Base-by-base conservation (phyloP, 2,797 vertebrate species). In the Megaceryle alcyon region DNA sequence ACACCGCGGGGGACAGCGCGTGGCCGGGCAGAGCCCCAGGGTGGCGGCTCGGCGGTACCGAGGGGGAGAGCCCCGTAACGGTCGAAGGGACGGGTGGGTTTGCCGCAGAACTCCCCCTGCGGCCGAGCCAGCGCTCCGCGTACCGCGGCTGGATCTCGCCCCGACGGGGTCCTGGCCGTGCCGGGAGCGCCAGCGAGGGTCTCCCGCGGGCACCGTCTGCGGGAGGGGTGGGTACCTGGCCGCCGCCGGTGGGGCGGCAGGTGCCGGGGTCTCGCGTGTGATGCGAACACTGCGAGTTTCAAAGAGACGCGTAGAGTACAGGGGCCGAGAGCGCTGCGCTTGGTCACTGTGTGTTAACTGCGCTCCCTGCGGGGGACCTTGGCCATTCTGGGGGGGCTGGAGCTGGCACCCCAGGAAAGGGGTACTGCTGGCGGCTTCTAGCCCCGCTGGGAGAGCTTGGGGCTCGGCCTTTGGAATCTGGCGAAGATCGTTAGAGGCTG, bases 321-420 rank as follows among this genome's bases (percentile, higher is more conserved):
- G 35, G 35, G 72, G 10, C n/a, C 3, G 41, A 13, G 41, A 19
- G 61, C 25, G 28, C 69, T 5, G 43, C 1, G 61, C 56, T 35
- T 14, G 43, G 3, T 11, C 5, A 1, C 31, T 2, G 33, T 41
- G 41, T 2, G 11, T 12, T 25, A 48, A 5, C 43, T 4, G 60
- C 22, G 12, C 12, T 26, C 21, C 9, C 48, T 7, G 57, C 33
- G 6, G 59, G 31, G 39, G 28, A 41, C 26, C 61, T 22, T 12
- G 39, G 39, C 28, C 35, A 12, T 6, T 13, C 41, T 8, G 44
- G 18, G 39, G 10, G 15, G 10, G 29, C 28, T 5, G 22, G 22
- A 3, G 57, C 3, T 0, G 61, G n/a, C 54, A 2, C 21, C 17
- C 43, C 26, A 0, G 51, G 8, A 2, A 9, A 3, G 8, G 35